Evolutionary conservation across 2,113 vertebrate species (phyloP).

Genomic region (Coptodon bakossiorum): DNA sequence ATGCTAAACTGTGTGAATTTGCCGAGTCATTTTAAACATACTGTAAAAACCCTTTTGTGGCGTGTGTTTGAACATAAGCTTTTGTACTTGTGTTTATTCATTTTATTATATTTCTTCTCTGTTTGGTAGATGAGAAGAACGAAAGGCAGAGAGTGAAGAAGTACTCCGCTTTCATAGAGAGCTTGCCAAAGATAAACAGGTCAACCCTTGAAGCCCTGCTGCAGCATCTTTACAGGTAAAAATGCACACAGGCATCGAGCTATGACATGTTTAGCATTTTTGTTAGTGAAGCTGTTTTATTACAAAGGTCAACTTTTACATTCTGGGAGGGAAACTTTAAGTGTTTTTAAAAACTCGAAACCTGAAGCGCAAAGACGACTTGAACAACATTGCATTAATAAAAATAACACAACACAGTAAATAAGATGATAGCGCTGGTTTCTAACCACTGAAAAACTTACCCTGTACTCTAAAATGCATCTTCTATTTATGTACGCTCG

Average conservation of each 20-base stretch:
- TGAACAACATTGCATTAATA: not conserved
- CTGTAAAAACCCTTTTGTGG: not conserved
- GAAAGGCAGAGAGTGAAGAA: conserved; percentile 81
- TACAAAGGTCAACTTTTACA: not conserved
- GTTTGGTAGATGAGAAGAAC: conserved; percentile 76
- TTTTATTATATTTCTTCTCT: not conserved
- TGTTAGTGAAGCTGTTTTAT: not conserved
- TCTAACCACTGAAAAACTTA: not conserved
- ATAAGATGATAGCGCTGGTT: not conserved
- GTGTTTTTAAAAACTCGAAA: not conserved
- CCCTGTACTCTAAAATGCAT: not conserved
- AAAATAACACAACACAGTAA: not conserved
- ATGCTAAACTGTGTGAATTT: not conserved
- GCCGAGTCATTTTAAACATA: not conserved
- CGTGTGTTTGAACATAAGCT: not conserved
- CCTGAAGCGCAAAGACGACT: not conserved
- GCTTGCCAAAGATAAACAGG: conserved; percentile 82
- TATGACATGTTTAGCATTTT: not conserved
- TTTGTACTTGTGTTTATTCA: not conserved
- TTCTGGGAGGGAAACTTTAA: not conserved
- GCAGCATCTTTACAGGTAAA: conserved; percentile 92
- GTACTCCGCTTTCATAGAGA: conserved; percentile 84
- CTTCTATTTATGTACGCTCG: not conserved
- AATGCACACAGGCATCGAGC: not conserved
- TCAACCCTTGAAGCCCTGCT: conserved; percentile 86